Evolutionary conservation across 2,888 invertebrate species (phyloP).

Genomic region (Cyaniris semiargus): DNA sequence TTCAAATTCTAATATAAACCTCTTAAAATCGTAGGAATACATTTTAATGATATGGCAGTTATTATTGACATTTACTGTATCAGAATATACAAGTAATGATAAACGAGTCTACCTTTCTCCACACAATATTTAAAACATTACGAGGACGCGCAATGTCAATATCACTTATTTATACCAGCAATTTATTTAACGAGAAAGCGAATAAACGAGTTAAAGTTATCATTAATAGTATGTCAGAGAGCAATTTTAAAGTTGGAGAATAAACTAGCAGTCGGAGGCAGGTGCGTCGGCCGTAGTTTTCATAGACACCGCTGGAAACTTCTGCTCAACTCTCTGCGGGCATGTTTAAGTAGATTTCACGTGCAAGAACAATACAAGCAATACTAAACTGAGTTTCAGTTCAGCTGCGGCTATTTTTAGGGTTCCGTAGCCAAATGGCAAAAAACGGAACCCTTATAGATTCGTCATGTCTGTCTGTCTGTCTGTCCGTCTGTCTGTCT

Average conservation of each 20-base stretch:
- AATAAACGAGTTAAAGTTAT: constrained; percentile 31
- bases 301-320: constrained; percentile 52
- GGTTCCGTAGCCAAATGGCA: no score
- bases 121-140: no score
- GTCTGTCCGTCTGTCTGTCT: no score
- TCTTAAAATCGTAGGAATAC: no score
- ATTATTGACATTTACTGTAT: no score
- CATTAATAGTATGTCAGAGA: constrained; percentile 36
- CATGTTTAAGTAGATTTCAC: constrained; percentile 46
- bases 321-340: constrained; percentile 49
- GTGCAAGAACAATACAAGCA: constrained; percentile 29
- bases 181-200: background rate
- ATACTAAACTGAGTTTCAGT: constrained; percentile 14
- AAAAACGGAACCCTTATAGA: no score
- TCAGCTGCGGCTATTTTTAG: constrained; percentile 1
- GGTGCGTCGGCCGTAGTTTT: constrained; percentile 51
- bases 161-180: background rate
- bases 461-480: no score
- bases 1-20: no score
- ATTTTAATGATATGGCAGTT: no score
- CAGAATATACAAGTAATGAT: no score
- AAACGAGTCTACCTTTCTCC: no score
- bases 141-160: no score
- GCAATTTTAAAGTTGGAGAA: constrained; percentile 50
- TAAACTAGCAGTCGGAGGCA: constrained; percentile 45